A percentile compares a stretch with the other conserved stretches of the same genome.
Conservation (phyloP, 2,888 invertebrate genomes). For the Acholoe squamosa region DNA sequence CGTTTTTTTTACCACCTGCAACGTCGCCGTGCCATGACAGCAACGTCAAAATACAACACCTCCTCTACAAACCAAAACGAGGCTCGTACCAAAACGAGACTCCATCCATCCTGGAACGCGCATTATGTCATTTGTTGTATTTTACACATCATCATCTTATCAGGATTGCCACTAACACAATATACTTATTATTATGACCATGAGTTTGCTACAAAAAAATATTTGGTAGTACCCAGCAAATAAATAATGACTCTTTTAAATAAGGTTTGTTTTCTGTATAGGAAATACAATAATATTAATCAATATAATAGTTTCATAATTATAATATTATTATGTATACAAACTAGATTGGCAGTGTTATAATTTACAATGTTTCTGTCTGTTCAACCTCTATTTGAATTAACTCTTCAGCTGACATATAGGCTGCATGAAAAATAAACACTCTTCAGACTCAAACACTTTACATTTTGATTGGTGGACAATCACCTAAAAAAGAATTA, state of each 20-base stretch:
- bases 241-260: conserved; percentile 59
- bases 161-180: conserved; percentile 40
- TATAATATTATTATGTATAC: conserved; percentile 1
- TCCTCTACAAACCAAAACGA: conserved; percentile 3
- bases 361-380: background rate
- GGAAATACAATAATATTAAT: conserved; percentile 60
- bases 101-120: conserved; percentile 29
- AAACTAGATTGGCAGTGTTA: conserved; percentile 52
- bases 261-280: conserved; percentile 37
- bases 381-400: conserved; percentile 24
- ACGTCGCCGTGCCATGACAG: background rate
- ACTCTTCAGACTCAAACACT: background rate
- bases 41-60: conserved; percentile 32
- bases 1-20: too few species aligned
- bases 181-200: conserved; percentile 15
- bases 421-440: conserved; percentile 19
- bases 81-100: background rate
- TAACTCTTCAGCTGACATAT: background rate
- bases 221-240: conserved; percentile 24
- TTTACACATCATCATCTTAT: background rate
- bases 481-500: background rate
- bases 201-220: conserved; percentile 52
- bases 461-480: background rate
- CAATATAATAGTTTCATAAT: conserved; percentile 55
- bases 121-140: background rate